Conservation (phyloP, 2,797 vertebrate genomes). For the Cynodonichthys magdalenae region DNA sequence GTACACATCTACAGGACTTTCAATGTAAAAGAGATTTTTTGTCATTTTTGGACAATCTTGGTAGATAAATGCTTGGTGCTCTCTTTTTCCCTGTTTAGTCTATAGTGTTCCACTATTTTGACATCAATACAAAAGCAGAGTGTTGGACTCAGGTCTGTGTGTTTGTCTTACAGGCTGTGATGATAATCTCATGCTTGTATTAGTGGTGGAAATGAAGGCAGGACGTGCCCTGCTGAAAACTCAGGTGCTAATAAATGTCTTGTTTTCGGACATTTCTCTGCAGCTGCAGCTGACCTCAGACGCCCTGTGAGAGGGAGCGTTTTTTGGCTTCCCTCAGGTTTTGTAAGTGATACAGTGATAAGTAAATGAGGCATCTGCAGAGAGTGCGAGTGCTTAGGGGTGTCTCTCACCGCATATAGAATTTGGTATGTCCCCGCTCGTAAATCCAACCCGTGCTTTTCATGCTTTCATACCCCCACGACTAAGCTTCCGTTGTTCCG, state of each 20-base stretch:
- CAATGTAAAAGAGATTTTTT: no score
- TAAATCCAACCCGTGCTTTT: slow-evolving; percentile 64
- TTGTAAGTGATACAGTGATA: slow-evolving; percentile 65
- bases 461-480: slow-evolving; percentile 70
- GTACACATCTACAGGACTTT: no score
- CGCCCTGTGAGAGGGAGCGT: slow-evolving; percentile 31
- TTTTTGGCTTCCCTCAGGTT: slow-evolving; percentile 30
- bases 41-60: no score
- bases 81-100: slow-evolving; percentile 73
- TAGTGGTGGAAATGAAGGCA: slow-evolving; percentile 43
- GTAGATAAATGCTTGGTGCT: not conserved
- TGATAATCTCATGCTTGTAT: slow-evolving; percentile 40
- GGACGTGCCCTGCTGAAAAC: slow-evolving; percentile 50
- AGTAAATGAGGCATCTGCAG: slow-evolving; percentile 60
- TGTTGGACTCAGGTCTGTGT: slow-evolving; percentile 58
- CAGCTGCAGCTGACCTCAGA: slow-evolving; percentile 65
- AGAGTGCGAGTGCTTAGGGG: slow-evolving; percentile 33
- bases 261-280: slow-evolving; percentile 49
- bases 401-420: slow-evolving; percentile 60
- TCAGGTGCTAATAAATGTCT: slow-evolving; percentile 45
- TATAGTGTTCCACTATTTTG: slow-evolving; percentile 71
- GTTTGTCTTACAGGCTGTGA: slow-evolving; percentile 43
- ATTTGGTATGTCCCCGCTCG: slow-evolving; percentile 65
- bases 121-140: slow-evolving; percentile 63
- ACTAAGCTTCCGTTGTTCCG: slow-evolving; percentile 73